Evolutionary conservation across 2,888 invertebrate species (phyloP).

Genomic region (Folsomia candida): DNA sequence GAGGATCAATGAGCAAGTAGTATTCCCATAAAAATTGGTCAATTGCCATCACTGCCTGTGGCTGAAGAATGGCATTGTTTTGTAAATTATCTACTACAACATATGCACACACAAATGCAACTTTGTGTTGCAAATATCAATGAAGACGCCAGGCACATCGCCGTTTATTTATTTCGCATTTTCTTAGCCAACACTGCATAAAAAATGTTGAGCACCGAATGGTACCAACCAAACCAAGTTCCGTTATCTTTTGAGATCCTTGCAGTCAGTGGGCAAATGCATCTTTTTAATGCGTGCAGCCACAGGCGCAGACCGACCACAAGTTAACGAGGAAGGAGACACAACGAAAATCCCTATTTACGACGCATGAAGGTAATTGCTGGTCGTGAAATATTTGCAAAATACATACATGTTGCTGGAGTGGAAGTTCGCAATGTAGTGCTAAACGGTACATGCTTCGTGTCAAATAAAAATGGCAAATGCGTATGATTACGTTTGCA

Average conservation of each 20-base stretch:
- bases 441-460: too few relatives aligned
- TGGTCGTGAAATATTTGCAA: too few relatives aligned
- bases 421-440: not conserved
- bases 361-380: too few relatives aligned
- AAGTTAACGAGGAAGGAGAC: not conserved
- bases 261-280: not conserved
- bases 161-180: not conserved
- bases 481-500: not conserved
- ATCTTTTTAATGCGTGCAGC: not conserved
- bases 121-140: slow-evolving; percentile 8
- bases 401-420: not conserved
- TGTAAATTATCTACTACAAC: not conserved
- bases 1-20: too few relatives aligned
- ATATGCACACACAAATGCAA: not conserved
- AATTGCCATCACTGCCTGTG: not conserved
- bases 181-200: not conserved
- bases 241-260: not conserved
- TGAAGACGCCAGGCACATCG: not conserved
- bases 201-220: not conserved
- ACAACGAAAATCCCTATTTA: too few relatives aligned
- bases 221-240: not conserved
- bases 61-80: not conserved
- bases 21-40: not conserved
- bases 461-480: not conserved
- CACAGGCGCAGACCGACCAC: not conserved